phyloP scores from a whole-genome alignment of 2,113 vertebrate species.

The Brachyhypopomus occidentalis region DNA sequence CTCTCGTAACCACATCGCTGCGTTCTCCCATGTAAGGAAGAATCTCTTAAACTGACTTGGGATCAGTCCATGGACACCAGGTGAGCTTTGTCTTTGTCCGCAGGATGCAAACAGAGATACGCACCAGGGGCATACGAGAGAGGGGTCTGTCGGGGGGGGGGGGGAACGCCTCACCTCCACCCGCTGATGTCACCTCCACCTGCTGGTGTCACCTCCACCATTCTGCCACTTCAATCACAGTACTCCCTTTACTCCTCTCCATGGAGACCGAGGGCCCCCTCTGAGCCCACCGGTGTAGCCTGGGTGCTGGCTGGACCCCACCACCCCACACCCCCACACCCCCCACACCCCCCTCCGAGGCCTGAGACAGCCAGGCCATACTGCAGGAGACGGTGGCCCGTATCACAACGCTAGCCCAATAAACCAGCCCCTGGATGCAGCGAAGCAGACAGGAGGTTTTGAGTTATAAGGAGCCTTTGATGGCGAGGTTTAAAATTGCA shows the following conservation, averaged over 20 bases:
- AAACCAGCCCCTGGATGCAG: slow-evolving; percentile 51
- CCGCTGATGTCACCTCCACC: slow-evolving; percentile 58
- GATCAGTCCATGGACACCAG: slow-evolving; percentile 11
- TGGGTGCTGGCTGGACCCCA: too few relatives aligned
- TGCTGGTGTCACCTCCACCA: slow-evolving; percentile 61
- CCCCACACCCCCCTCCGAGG: slow-evolving; percentile 24
- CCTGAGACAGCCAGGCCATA: slow-evolving; percentile 34
- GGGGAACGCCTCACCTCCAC: slow-evolving; percentile 58
- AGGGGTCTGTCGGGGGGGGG: slow-evolving; percentile 30
- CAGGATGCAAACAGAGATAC: slow-evolving; percentile 31
- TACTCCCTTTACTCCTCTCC: slow-evolving; percentile 66
- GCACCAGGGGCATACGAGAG: slow-evolving; percentile 45
- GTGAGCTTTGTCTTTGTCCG: background rate
- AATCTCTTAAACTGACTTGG: background rate
- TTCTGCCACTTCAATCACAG: slow-evolving; percentile 68
- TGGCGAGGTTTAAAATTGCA: slow-evolving; percentile 46
- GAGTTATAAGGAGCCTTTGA: slow-evolving; percentile 58
- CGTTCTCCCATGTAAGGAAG: background rate
- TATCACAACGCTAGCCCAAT: slow-evolving; percentile 40
- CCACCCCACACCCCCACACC: slow-evolving; percentile 24
- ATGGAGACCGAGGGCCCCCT: slow-evolving; percentile 57
- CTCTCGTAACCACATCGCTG: too few relatives aligned
- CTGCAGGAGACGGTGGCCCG: background rate
- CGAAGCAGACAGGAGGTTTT: slow-evolving; percentile 60
- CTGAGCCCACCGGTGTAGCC: slow-evolving; percentile 61